Evolutionary conservation across 2,797 vertebrate genomes (phyloP).

Genomic region (Amphiprion clarkii): DNA sequence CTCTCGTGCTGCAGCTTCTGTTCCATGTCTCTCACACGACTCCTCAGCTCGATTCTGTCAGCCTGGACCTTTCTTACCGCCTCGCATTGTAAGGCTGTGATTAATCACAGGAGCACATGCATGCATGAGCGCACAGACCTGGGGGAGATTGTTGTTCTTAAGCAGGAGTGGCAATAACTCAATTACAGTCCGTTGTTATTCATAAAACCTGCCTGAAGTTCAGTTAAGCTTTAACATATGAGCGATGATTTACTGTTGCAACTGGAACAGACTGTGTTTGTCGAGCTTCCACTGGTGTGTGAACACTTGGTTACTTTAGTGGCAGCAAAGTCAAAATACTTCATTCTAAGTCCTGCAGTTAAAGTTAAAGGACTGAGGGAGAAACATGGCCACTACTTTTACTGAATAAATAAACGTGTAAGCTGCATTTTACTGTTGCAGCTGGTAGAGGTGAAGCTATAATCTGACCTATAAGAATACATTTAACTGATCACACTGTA

Average conservation of each 20-base stretch:
- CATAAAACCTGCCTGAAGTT: not conserved
- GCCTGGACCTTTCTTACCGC: slow-evolving; percentile 66
- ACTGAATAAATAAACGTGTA: too few species aligned
- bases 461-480: not conserved
- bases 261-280: not conserved
- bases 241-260: too few species aligned
- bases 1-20: slow-evolving; percentile 73
- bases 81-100: slow-evolving; percentile 76
- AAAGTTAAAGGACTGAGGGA: not conserved
- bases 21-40: slow-evolving; percentile 75
- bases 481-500: not conserved
- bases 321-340: not conserved
- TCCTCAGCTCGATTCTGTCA: slow-evolving; percentile 72
- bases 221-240: not conserved
- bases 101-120: slow-evolving; percentile 29
- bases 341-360: not conserved
- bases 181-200: not conserved
- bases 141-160: not conserved
- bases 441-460: not conserved
- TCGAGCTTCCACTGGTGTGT: not conserved
- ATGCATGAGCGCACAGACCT: slow-evolving; percentile 16
- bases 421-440: not conserved
- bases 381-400: not conserved
- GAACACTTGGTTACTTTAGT: not conserved
- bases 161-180: not conserved